Evolutionary conservation across 2,797 vertebrate genomes (phyloP).

Genomic region (Pseudotriccus pelzelni): DNA sequence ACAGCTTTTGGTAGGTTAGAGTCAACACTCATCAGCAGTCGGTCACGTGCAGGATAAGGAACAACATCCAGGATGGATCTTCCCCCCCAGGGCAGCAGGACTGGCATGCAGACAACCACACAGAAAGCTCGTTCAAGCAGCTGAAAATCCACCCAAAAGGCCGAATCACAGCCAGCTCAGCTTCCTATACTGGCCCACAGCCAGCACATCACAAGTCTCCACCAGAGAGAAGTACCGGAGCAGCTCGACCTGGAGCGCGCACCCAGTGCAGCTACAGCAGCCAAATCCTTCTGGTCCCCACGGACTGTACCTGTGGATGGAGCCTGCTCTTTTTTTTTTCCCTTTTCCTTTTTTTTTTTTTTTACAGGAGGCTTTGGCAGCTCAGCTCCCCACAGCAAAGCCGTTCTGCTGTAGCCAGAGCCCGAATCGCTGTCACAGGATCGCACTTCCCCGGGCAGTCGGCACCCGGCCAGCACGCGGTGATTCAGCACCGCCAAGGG

Average conservation of each 20-base stretch:
- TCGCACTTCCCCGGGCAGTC: background rate
- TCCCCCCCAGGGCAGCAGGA: background rate
- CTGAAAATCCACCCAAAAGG: background rate
- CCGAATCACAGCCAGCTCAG: background rate
- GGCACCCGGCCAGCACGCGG: background rate
- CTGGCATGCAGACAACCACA: background rate
- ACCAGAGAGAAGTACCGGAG: fast-evolving
- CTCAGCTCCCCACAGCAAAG: background rate
- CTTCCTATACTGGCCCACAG: background rate
- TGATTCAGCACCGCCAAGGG: constrained; percentile 30
- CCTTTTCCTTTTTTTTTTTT: background rate
- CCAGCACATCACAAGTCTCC: fast-evolving
- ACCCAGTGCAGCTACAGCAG: fast-evolving
- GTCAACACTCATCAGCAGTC: background rate
- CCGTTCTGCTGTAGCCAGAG: background rate
- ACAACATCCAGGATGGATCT: background rate
- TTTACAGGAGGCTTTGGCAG: background rate
- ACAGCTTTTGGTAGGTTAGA: background rate
- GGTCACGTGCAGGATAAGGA: background rate
- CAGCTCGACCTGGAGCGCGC: background rate
- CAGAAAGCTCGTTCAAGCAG: background rate
- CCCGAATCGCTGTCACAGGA: constrained; percentile 43
- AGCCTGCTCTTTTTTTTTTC: background rate
- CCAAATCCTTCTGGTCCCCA: background rate
- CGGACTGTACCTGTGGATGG: background rate